Base-by-base conservation (phyloP, 1,140 invertebrate genomes). In the Hyles vespertilio region DNA sequence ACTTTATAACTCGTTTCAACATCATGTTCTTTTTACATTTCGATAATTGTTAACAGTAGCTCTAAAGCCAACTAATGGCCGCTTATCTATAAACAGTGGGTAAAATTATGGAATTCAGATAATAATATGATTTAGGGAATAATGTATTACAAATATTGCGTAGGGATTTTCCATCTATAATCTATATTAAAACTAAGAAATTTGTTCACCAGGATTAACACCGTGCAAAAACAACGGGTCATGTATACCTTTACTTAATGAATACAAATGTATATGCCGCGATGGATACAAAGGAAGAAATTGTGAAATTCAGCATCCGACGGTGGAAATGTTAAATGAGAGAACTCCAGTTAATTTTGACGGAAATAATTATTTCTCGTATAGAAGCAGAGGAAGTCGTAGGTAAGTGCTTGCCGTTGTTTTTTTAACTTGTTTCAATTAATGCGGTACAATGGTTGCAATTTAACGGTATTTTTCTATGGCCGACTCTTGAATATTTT, bases 211-310 rank as follows among this genome's bases (percentile, higher is more conserved):
- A 89, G 86, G 74, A 77, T 88, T 90, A 45, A 87, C 91, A 51
- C 92, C 92, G 5, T 94, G 93, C 77, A 89, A 91, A 66, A 93
- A 95, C 77, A 91, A 92, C 54, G 94, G 92, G 3, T 90, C 91
- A 0, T 95, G 94, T 73, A 89, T 93, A 54, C 90, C 92, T 36
- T 81, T 91, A 44, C 89, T 90, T 22, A 89, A 89, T 63, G 89
- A 90, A 70, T 90, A 90, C 67, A 90, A 90, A 69, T 90, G 89
- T 70, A 68, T 87, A 46, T 90, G 89, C 67, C 81, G 67, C 55
- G 81, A 86, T 50, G 82, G 84, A 1, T 89, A 79, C 63, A 79
- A 88, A 60, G 89, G 88, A 45, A 80, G 88, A 65, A 90, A 90
- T 72, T 90, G 89, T 71, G 89, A 90, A 63, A 68, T 81, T 48